A percentile compares a stretch with the other conserved stretches of the same genome.
Evolutionary conservation across 2,113 vertebrate species (phyloP).

Genomic region (Rhea pennata): DNA sequence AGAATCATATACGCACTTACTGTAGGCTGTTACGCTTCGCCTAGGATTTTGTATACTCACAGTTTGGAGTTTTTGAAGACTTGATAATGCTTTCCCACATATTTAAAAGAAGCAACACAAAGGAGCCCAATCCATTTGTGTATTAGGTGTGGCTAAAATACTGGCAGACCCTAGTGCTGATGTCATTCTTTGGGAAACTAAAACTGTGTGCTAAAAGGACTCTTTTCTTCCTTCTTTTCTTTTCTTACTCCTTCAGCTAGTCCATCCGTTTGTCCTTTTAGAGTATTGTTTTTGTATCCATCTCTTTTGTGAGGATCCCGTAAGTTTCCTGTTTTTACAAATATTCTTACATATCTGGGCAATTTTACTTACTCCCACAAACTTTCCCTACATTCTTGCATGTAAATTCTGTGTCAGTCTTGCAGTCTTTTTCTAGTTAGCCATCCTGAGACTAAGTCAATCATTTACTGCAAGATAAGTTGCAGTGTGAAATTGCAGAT

Average conservation of each 20-base stretch:
- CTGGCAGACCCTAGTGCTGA: not conserved
- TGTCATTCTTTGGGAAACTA: not conserved
- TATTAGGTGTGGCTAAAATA: not conserved
- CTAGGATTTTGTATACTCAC: not conserved
- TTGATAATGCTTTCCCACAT: accelerated
- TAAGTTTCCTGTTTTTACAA: not conserved
- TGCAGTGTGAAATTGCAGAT: not conserved
- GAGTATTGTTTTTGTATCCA: not conserved
- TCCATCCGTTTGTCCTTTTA: not conserved
- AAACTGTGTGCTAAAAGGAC: not conserved
- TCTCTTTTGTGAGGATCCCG: not conserved
- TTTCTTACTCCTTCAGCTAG: not conserved
- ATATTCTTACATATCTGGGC: not conserved
- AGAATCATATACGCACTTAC: not conserved
- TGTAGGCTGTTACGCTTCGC: not conserved
- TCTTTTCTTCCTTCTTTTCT: not conserved
- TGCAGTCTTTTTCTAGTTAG: not conserved
- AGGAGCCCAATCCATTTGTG: not conserved
- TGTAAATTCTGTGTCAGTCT: not conserved
- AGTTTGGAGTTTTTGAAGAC: not conserved
- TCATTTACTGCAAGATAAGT: not conserved
- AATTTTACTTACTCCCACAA: not conserved
- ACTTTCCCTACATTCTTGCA: not conserved
- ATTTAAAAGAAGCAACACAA: not conserved
- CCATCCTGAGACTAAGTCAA: no score